A percentile compares a stretch with the other conserved stretches of the same genome.
phyloP scores from a whole-genome alignment of 2,113 vertebrate genomes.

The Nycticryphes semicollaris region DNA sequence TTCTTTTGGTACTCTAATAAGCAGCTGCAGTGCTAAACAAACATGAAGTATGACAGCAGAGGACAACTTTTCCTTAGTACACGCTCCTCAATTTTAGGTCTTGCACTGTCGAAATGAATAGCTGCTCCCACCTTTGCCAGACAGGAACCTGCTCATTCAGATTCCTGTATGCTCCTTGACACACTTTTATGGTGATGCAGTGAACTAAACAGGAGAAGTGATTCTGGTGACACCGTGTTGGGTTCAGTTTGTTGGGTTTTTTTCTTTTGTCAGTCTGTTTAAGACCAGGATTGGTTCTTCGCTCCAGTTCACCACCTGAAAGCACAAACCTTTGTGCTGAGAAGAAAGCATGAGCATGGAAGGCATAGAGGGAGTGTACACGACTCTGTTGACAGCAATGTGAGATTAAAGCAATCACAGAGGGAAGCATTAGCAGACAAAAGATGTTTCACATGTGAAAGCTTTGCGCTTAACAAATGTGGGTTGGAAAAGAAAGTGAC shows the following conservation, averaged over 20 bases:
- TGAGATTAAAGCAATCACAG: not conserved
- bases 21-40: not conserved
- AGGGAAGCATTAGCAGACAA: not conserved
- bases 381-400: not conserved
- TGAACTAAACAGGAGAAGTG: not conserved
- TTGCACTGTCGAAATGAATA: not conserved
- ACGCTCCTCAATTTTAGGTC: rapidly evolving
- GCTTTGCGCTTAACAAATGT: not conserved
- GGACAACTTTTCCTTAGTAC: not conserved
- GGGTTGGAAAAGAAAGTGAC: not conserved
- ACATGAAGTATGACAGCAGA: not conserved
- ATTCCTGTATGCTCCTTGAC: not conserved
- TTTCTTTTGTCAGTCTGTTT: not conserved
- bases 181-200: not conserved
- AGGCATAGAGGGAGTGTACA: not conserved
- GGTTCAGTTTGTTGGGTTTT: rapidly evolving
- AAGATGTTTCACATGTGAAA: not conserved
- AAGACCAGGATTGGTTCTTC: not conserved
- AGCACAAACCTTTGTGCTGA: not conserved
- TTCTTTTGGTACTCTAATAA: not conserved
- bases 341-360: not conserved
- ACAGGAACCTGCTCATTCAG: not conserved
- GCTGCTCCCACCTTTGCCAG: not conserved
- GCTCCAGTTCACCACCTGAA: not conserved
- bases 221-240: not conserved